These are phyloP conservation scores for Oceanites oceanicus DNA, from an alignment of 2,113 vertebrate genomes.

Conservation along the genomic window DNA sequence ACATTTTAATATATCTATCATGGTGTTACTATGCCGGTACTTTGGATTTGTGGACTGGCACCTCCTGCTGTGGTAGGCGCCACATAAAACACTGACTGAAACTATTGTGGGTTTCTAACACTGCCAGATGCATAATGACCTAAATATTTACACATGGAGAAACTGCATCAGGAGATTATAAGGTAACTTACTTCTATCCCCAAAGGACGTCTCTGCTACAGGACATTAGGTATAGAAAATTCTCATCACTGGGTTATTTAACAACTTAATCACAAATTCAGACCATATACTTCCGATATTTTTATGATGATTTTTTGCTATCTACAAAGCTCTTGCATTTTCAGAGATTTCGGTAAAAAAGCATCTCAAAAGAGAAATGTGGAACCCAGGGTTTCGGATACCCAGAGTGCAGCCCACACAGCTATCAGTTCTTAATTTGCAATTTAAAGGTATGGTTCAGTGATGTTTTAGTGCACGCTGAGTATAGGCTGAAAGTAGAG, in stretches of 20 bases:
- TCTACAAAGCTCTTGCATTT: neutral
- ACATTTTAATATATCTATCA: neutral
- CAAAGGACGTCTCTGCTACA: neutral
- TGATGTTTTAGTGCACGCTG: neutral
- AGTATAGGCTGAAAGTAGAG: neutral
- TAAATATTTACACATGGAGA: neutral
- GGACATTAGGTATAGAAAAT: neutral
- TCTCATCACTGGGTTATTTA: neutral
- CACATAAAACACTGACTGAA: neutral
- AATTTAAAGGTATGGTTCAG: neutral
- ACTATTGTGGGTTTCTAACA: neutral
- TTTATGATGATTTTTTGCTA: neutral
- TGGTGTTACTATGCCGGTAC: neutral
- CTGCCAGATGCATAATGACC: neutral
- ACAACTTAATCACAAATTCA: neutral
- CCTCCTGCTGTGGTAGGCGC: rapidly evolving
- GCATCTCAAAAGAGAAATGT: neutral
- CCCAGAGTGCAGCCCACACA: neutral
- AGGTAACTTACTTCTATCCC: neutral
- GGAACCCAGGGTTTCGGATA: neutral
- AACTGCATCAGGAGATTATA: neutral
- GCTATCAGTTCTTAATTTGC: neutral
- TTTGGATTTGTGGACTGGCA: neutral
- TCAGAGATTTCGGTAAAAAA: neutral
- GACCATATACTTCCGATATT: neutral